Base-by-base conservation (phyloP, 2,113 vertebrate genomes). In the Burhinus oedicnemus region DNA sequence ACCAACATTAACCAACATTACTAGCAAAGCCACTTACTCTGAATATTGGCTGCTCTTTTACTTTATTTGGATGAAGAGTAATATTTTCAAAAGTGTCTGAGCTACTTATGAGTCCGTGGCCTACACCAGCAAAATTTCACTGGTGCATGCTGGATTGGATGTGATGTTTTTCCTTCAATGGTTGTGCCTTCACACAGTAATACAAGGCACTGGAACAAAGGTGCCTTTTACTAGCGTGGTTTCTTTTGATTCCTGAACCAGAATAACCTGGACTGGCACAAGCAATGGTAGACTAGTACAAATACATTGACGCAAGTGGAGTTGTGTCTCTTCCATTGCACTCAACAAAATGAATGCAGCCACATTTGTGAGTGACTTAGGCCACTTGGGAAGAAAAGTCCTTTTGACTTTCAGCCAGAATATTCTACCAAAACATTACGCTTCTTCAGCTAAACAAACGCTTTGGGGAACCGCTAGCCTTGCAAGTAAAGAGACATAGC, bases 21-120 rank as follows among this genome's bases (percentile, higher is more conserved):
- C 62, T 88, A 83, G 58, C 55, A 95, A 95, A 90, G 84, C 23
- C 87, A 86, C 66, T 95, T 92, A 85, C 44, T 94, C 89, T 76
- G 76, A 95, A 88, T 87, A 66, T 64, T 97, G 97, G 89, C 95
- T 34, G 71, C 36, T 95, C 58, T 90, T 85, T 83, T 89, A 96
- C 92, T 96, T 97, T 93, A 87, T 84, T 95, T 97, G 91, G 91
- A 96, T 94, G 81, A 91, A 82, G 18, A 80, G 32, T 44, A 90
- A 10, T 89, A 95, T 93, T 95, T 97, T 95, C 36, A 83, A 42
- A 93, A 87, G 57, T 76, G 62, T 85, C 81, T 89, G 61, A 82
- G 61, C 90, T 86, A 90, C 90, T 80, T 62, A 93, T 20, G 32
- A 87, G 76, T 60, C 80, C 49, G 49, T 11, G 58, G 83, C 32